Percentiles rank a stretch among this genome's conserved stretches.
Evolutionary conservation across 2,113 vertebrate species (phyloP).

Genomic region (Petrocephalus zakoni): DNA sequence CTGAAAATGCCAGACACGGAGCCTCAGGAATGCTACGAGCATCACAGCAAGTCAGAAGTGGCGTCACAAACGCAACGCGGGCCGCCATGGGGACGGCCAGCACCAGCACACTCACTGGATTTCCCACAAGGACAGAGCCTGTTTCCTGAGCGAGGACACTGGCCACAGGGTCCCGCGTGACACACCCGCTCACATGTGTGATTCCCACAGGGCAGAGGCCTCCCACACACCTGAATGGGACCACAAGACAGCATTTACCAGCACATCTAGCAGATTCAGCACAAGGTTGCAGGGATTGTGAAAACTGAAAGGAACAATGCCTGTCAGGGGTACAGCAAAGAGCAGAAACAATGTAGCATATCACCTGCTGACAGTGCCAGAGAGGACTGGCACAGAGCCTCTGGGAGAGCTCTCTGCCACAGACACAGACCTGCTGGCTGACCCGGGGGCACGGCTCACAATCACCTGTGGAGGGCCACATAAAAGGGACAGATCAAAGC

Average conservation of each 20-base stretch:
- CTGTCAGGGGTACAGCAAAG: neutral
- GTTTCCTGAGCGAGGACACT: slow-evolving; percentile 83
- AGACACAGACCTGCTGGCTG: slow-evolving; percentile 82
- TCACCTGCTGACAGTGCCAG: slow-evolving; percentile 81
- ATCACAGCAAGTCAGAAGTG: neutral
- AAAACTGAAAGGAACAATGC: neutral
- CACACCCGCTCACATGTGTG: slow-evolving; percentile 85
- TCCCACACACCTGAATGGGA: slow-evolving; percentile 71
- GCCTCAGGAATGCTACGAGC: neutral
- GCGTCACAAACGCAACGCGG: neutral
- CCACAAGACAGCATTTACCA: neutral
- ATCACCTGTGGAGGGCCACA: slow-evolving; percentile 52
- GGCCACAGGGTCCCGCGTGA: slow-evolving; percentile 76
- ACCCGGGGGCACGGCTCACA: slow-evolving; percentile 82
- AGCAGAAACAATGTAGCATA: neutral
- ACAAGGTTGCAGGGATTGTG: neutral
- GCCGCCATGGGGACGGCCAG: neutral
- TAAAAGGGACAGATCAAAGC: neutral
- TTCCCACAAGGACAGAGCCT: slow-evolving; percentile 87
- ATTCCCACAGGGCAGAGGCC: slow-evolving; percentile 76
- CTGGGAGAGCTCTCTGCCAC: slow-evolving; percentile 70
- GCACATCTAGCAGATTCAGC: neutral
- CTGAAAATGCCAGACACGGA: slow-evolving; percentile 49
- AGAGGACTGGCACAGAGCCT: slow-evolving; percentile 77
- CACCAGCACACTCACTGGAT: slow-evolving; percentile 66